phyloP scores from a whole-genome alignment of 2,113 vertebrate species.

The Plectropomus leopardus region DNA sequence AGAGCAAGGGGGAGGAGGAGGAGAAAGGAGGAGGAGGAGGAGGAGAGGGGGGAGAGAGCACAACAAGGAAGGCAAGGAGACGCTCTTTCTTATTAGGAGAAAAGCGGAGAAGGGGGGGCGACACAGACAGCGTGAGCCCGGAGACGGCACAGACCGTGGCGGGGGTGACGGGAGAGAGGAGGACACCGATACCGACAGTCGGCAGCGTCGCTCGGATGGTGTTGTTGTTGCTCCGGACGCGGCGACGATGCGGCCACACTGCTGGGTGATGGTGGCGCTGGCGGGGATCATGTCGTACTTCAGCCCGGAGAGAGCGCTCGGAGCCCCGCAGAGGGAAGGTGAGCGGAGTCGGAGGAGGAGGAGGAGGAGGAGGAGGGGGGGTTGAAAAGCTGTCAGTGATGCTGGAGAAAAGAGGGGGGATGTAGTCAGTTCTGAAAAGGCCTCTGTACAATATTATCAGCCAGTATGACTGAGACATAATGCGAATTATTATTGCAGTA shows the following conservation, averaged over 20 bases:
- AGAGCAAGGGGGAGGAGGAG: conserved; percentile 56
- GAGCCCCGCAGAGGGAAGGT: conserved; percentile 93
- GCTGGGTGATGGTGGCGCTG: conserved; percentile 87
- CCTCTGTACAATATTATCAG: conserved; percentile 56
- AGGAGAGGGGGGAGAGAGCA: conserved; percentile 43
- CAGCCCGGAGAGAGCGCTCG: conserved; percentile 89
- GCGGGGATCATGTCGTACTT: conserved; percentile 89
- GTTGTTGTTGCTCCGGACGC: conserved; percentile 79
- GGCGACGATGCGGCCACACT: conserved; percentile 85
- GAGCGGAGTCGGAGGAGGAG: conserved; percentile 76
- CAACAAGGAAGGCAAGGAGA: conserved; percentile 78
- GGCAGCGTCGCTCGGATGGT: conserved; percentile 84
- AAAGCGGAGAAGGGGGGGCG: conserved; percentile 42
- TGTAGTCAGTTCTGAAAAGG: conserved; percentile 67
- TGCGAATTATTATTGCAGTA: conserved; percentile 55
- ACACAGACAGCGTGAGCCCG: conserved; percentile 63
- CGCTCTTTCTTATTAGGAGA: conserved; percentile 79
- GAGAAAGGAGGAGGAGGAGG: conserved; percentile 27
- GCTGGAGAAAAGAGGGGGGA: conserved; percentile 67
- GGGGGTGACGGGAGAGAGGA: conserved; percentile 65
- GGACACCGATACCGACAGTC: conserved; percentile 69
- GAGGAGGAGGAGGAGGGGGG: conserved; percentile 31
- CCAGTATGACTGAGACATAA: conserved; percentile 44
- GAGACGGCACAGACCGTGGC: conserved; percentile 76
- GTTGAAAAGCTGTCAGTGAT: conserved; percentile 69